Evolutionary conservation across 2,113 vertebrate species (phyloP).

Genomic region (Cottus gobio): DNA sequence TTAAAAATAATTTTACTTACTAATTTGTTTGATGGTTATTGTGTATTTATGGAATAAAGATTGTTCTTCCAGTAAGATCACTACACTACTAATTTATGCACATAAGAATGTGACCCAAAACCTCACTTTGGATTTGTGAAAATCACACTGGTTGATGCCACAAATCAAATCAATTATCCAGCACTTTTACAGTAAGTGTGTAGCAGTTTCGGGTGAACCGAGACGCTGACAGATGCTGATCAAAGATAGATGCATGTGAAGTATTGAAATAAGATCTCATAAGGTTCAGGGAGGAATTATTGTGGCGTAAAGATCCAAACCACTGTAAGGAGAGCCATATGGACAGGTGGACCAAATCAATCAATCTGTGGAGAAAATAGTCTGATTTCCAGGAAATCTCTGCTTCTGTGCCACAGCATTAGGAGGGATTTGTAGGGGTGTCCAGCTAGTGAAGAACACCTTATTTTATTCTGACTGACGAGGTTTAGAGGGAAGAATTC

Average conservation of each 20-base stretch:
- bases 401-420: neutral
- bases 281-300: constrained; percentile 52
- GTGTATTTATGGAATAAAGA: neutral
- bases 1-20: neutral
- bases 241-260: constrained; percentile 48
- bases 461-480: constrained; percentile 17
- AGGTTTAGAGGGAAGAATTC: neutral
- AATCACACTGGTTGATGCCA: neutral
- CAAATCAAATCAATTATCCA: constrained; percentile 21
- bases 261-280: constrained; percentile 55
- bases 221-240: constrained; percentile 43
- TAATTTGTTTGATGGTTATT: neutral
- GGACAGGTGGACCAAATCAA: constrained; percentile 72
- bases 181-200: constrained; percentile 4
- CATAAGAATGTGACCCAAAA: neutral
- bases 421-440: neutral
- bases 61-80: neutral
- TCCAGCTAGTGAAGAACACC: neutral
- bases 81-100: neutral
- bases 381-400: constrained; percentile 26
- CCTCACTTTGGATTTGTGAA: neutral
- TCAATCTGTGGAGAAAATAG: constrained; percentile 47
- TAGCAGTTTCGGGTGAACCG: constrained; percentile 10
- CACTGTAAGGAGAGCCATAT: constrained; percentile 56
- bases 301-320: constrained; percentile 63